Evolutionary conservation across 2,888 invertebrate genomes (phyloP), one percentile per base, ranked within the genome.

Genomic region (Trissolcus japonicus): DNA sequence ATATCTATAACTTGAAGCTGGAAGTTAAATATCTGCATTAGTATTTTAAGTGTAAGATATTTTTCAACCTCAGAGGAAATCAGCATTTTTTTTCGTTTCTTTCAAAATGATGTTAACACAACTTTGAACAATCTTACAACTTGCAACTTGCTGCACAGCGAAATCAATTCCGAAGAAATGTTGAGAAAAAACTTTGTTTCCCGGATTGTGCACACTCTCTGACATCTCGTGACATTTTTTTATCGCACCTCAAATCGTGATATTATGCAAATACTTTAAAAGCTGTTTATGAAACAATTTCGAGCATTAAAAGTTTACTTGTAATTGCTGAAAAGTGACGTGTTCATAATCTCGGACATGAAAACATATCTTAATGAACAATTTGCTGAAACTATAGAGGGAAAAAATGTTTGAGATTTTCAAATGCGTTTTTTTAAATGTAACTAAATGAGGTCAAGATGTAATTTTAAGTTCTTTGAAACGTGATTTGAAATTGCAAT

Each of bases 231-330:
- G 67, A 59, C 59, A 59, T 35, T 41, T n/a, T 6, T 51, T 40
- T 67, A 67, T 67, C 67, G 25, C 43, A 43, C 13, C 41, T 43
- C 6, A 4, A 59, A 65, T 67, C 67, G 67, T 53, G 43, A 51
- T 40, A 29, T 43, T 67, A 67, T 67, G 67, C 59, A 67, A 67
- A 67, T 67, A 67, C 67, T 67, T 67, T 46, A 25, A 50, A 41
- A 59, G 46, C 43, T 21, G 41, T 67, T 65, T 67, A 59, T 29
- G 14, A 59, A 51, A 43, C 67, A 67, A 41, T 59, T 53, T 66
- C 17, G 43, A 11, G 16, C 53, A 66, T 66, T 66, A 13, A 63
- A 63, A 54, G 17, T 65, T 65, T 55, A 4, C 6, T 4, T 55
- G 21, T 35, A 55, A 65, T 55, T 29, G 48, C 17, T 17, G 9